phyloP scores from a whole-genome alignment of 2,113 vertebrate species.

The Chinchilla lanigera region DNA sequence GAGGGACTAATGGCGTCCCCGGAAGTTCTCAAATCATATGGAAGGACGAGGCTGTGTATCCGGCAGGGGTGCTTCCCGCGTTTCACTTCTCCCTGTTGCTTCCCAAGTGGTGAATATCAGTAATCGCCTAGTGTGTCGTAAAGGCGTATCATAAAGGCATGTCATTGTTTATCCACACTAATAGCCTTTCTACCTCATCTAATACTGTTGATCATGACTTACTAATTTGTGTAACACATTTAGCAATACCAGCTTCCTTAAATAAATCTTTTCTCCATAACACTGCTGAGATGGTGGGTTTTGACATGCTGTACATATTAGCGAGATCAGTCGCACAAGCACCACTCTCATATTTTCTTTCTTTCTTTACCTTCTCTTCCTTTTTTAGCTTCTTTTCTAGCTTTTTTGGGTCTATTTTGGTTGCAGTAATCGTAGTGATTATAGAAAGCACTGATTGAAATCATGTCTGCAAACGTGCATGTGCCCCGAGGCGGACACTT shows the following conservation, averaged over 20 bases:
- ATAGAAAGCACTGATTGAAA: neutral
- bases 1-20: neutral
- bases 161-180: neutral
- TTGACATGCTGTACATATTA: too few relatives aligned
- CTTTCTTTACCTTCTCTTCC: neutral
- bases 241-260: neutral
- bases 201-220: neutral
- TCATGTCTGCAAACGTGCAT: neutral
- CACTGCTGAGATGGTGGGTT: neutral
- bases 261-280: neutral
- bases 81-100: neutral
- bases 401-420: neutral
- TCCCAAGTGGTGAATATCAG: slow-evolving; percentile 55
- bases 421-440: neutral
- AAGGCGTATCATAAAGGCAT: slow-evolving; percentile 5
- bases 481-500: neutral
- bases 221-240: neutral
- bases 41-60: neutral
- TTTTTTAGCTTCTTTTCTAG: neutral
- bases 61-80: neutral
- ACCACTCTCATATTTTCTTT: neutral
- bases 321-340: too few relatives aligned
- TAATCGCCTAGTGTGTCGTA: neutral
- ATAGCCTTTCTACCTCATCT: neutral
- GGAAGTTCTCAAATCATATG: neutral